Evolutionary conservation across 2,113 vertebrate species (phyloP).

Genomic region (Toxotes jaculatrix): DNA sequence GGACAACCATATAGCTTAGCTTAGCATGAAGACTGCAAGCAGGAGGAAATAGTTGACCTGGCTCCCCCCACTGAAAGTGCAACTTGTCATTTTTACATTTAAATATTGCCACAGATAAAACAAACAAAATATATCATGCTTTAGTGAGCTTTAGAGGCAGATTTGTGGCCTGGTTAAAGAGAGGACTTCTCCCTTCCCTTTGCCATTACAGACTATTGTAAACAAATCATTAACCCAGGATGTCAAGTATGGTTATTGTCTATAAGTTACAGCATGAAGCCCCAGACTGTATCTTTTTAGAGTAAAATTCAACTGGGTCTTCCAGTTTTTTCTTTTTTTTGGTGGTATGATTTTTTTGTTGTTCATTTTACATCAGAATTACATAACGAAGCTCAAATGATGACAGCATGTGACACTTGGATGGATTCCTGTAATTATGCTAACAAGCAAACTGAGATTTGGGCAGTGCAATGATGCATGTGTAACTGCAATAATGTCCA

Average conservation of each 20-base stretch:
- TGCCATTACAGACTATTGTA: no score
- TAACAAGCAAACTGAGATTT: no score
- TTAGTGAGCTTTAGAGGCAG: no score
- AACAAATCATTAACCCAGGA: no score
- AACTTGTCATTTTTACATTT: no score
- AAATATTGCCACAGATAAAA: no score
- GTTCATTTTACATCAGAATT: neutral
- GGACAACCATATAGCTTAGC: neutral
- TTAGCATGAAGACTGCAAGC: neutral
- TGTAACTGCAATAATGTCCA: neutral
- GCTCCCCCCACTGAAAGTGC: neutral
- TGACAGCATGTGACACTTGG: conserved; percentile 3
- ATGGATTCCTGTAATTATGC: neutral
- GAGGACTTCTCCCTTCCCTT: neutral
- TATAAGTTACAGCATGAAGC: neutral
- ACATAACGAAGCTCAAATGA: conserved; percentile 6
- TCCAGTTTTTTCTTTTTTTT: neutral
- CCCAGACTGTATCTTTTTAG: neutral
- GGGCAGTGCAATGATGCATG: neutral
- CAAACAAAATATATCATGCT: no score
- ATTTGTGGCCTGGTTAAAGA: neutral
- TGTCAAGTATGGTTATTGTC: neutral
- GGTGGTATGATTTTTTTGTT: neutral
- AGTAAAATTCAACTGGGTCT: no score
- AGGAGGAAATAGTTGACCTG: neutral